Evolutionary conservation across 2,113 vertebrate genomes (phyloP).

Genomic region (Neomonachus schauinslandi): DNA sequence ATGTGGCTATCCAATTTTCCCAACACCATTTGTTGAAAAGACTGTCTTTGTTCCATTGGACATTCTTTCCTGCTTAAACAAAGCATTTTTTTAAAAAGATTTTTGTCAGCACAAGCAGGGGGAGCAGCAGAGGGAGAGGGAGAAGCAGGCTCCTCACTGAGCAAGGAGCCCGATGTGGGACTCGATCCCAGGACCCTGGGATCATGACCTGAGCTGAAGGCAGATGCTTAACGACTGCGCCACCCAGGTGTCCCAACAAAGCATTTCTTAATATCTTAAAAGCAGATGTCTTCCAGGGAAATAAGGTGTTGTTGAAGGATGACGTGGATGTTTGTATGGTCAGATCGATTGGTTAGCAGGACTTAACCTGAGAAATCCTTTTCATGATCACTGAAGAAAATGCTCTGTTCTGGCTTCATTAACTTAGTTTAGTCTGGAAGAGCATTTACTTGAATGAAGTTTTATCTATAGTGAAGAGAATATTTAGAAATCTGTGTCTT

Average conservation of each 20-base stretch:
- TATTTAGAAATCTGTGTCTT: neutral
- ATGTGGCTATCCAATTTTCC: too few relatives aligned
- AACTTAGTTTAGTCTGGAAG: neutral
- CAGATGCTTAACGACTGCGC: too few relatives aligned
- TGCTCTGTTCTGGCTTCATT: neutral
- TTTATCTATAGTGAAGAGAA: neutral
- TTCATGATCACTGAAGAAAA: constrained; percentile 17
- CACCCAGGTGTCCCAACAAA: too few relatives aligned
- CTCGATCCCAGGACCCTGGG: too few relatives aligned
- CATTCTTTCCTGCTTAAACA: too few relatives aligned
- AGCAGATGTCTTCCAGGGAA: neutral
- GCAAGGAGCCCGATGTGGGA: too few relatives aligned
- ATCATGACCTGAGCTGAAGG: too few relatives aligned
- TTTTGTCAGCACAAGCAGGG: too few relatives aligned
- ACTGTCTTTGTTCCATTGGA: too few relatives aligned
- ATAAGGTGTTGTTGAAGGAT: neutral
- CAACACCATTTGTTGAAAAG: too few relatives aligned
- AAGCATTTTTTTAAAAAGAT: neutral
- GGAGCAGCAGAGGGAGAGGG: too few relatives aligned
- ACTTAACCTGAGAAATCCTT: neutral
- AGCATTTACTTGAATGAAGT: neutral
- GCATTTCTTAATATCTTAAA: neutral
- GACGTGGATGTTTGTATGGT: neutral
- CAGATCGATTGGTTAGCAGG: neutral
- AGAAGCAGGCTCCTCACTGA: too few relatives aligned